Evolutionary conservation across 1,140 invertebrate species (phyloP).

Genomic region (Cydia amplana): DNA sequence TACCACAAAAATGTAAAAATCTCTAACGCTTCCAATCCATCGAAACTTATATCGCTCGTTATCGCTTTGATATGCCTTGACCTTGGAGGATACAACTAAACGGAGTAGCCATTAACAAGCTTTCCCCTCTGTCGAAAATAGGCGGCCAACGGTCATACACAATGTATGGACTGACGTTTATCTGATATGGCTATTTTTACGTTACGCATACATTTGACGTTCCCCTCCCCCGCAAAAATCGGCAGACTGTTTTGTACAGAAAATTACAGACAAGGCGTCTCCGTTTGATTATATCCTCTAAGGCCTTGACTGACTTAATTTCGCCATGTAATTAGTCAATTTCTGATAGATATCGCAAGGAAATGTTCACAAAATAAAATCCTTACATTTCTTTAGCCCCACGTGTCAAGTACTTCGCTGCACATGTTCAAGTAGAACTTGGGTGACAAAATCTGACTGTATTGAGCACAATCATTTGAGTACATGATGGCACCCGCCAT

Average conservation of each 20-base stretch:
- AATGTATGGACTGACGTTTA: too few species aligned
- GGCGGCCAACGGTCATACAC: too few species aligned
- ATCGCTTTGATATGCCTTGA: background rate
- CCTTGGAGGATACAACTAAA: too few species aligned
- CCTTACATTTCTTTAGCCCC: constrained; percentile 53
- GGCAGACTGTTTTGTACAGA: too few species aligned
- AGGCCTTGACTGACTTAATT: background rate
- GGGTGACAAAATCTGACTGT: constrained; percentile 63
- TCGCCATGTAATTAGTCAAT: background rate
- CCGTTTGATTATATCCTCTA: too few species aligned
- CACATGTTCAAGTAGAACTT: constrained; percentile 74
- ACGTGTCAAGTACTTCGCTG: constrained; percentile 66
- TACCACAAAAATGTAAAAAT: background rate
- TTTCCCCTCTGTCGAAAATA: too few species aligned
- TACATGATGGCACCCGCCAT: constrained; percentile 72
- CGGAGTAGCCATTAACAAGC: too few species aligned
- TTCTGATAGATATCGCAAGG: background rate
- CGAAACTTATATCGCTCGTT: background rate
- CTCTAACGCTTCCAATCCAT: background rate
- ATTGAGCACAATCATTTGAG: constrained; percentile 67
- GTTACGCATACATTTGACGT: too few species aligned
- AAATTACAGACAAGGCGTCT: too few species aligned
- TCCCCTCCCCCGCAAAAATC: too few species aligned
- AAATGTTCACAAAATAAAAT: background rate
- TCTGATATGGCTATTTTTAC: too few species aligned